Conservation (phyloP, 2,888 invertebrate species). For the Amblyjoppa proteus region DNA sequence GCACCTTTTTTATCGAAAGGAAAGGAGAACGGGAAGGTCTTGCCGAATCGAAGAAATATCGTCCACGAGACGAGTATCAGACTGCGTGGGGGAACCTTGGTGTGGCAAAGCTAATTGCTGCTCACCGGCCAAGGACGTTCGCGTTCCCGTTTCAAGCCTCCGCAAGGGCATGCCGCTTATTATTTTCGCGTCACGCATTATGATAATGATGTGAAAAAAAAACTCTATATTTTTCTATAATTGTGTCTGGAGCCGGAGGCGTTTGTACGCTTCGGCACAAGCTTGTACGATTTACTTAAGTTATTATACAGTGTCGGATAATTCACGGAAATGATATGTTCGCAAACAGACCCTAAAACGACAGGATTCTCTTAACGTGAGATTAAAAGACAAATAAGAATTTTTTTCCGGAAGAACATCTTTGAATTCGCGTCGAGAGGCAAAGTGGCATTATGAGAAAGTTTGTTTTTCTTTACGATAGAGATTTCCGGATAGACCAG, state of each 20-base stretch:
- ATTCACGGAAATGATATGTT: neutral
- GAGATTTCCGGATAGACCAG: neutral
- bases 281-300: neutral
- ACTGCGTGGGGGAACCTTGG: conserved; percentile 28
- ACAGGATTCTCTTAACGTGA: no score
- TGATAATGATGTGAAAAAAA: conserved; percentile 33
- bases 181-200: conserved; percentile 41
- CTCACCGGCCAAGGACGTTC: conserved; percentile 43
- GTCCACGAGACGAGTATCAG: conserved; percentile 1
- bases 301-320: neutral
- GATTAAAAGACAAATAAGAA: no score
- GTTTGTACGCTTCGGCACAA: neutral
- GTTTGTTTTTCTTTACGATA: no score
- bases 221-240: neutral
- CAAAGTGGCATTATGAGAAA: no score
- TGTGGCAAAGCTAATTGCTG: conserved; percentile 31
- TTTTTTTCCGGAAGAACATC: no score
- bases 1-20: neutral
- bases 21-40: neutral
- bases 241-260: neutral
- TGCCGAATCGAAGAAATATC: neutral
- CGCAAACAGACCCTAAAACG: neutral
- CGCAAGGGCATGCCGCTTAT: conserved; percentile 52
- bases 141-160: conserved; percentile 32
- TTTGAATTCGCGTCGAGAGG: no score